These are phyloP conservation scores for Tauraco erythrolophus DNA, from an alignment of 2,113 vertebrate genomes.

Conservation along the genomic window DNA sequence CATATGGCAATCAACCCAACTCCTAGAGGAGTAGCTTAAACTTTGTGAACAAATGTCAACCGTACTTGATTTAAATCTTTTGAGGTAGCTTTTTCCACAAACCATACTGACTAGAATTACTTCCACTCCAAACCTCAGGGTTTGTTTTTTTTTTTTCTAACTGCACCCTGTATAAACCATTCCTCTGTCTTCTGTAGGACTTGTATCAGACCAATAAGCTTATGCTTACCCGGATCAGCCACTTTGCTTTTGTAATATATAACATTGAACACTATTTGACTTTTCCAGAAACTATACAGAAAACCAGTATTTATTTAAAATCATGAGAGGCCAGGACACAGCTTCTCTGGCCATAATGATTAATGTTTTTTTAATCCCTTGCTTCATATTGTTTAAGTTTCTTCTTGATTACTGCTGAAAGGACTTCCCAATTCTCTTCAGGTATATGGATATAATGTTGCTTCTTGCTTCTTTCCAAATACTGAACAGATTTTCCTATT, in stretches of 20 bases:
- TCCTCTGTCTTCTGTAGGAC: neutral
- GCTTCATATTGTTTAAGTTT: neutral
- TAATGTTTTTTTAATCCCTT: neutral
- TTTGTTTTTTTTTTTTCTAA: neutral
- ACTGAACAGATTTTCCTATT: neutral
- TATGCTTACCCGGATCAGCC: neutral
- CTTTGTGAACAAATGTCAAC: neutral
- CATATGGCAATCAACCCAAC: neutral
- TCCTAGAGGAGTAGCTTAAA: neutral
- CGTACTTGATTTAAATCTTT: neutral
- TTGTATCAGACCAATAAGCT: neutral
- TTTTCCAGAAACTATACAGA: neutral
- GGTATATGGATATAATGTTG: neutral
- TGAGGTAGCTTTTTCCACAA: neutral
- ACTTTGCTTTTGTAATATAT: neutral
- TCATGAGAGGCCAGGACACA: neutral
- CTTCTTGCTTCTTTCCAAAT: neutral
- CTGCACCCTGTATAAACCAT: neutral
- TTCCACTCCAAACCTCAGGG: neutral
- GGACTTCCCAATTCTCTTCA: neutral
- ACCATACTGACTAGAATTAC: neutral
- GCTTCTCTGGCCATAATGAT: neutral
- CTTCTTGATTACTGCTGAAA: neutral
- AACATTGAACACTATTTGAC: neutral
- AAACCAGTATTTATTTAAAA: neutral